phyloP scores from a whole-genome alignment of 2,797 vertebrate species.

The Heliangelus exortis region DNA sequence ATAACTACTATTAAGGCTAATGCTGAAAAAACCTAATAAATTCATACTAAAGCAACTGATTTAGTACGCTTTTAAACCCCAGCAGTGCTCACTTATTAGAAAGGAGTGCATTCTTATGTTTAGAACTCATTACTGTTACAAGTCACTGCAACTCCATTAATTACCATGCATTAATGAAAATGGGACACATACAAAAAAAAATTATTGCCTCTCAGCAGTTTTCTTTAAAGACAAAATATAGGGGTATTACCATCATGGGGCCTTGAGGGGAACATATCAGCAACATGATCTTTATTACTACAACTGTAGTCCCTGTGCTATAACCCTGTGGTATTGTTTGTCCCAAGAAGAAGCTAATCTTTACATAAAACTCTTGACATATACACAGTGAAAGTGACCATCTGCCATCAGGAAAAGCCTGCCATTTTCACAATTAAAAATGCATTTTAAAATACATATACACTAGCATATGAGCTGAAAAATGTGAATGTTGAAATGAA shows the following conservation, averaged over 20 bases:
- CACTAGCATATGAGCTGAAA: background rate
- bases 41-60: slow-evolving; percentile 88
- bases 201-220: slow-evolving; percentile 84
- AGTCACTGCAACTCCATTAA: slow-evolving; percentile 86
- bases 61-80: slow-evolving; percentile 87
- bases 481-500: background rate
- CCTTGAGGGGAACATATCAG: slow-evolving; percentile 76
- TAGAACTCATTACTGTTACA: slow-evolving; percentile 86
- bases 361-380: slow-evolving; percentile 47
- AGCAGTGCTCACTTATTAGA: slow-evolving; percentile 87
- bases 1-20: slow-evolving; percentile 89
- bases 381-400: background rate
- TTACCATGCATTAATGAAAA: slow-evolving; percentile 86
- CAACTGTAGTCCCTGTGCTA: slow-evolving; percentile 60
- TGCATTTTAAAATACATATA: background rate
- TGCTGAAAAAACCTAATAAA: slow-evolving; percentile 88
- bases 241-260: slow-evolving; percentile 77
- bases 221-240: slow-evolving; percentile 84
- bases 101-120: slow-evolving; percentile 87
- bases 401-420: slow-evolving; percentile 5
- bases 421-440: slow-evolving; percentile 46
- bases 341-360: slow-evolving; percentile 55
- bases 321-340: slow-evolving; percentile 65
- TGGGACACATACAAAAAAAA: slow-evolving; percentile 83
- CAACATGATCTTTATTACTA: slow-evolving; percentile 79